A percentile compares a stretch with the other conserved stretches of the same genome.
phyloP scores from a whole-genome alignment of 1,140 invertebrate species.

The Dreissena polymorpha region DNA sequence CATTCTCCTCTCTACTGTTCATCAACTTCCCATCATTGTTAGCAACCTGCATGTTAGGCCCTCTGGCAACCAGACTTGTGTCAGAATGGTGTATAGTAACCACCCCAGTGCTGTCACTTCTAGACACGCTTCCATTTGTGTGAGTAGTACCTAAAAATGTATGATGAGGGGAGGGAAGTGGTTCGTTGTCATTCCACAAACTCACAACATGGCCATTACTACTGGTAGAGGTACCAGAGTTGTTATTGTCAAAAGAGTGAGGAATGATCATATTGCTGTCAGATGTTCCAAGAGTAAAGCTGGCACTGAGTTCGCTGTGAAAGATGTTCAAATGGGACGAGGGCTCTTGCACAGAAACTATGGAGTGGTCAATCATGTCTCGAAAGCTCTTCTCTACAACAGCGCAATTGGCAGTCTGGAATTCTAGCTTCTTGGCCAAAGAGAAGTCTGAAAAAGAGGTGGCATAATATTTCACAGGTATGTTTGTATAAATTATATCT shows the following conservation, averaged over 20 bases:
- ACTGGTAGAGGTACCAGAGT: constrained; percentile 21
- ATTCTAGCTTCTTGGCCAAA: background rate
- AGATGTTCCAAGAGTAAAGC: constrained; percentile 7
- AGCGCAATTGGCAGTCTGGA: constrained; percentile 11
- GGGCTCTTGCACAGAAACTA: background rate
- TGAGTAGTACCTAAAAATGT: background rate
- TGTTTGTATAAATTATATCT: no score
- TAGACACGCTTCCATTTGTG: constrained; percentile 31
- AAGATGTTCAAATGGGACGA: constrained; percentile 28
- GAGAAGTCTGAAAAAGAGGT: constrained; percentile 33
- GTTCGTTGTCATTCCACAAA: background rate
- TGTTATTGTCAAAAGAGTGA: constrained; percentile 43
- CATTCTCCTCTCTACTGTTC: background rate
- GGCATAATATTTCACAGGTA: no score
- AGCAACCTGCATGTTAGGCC: background rate
- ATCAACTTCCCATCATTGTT: background rate
- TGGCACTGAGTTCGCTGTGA: constrained; percentile 37
- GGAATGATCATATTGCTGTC: constrained; percentile 39
- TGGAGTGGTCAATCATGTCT: constrained; percentile 13
- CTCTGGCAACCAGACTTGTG: background rate
- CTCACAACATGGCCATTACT: constrained; percentile 13
- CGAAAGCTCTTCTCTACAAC: constrained; percentile 32
- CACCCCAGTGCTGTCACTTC: background rate
- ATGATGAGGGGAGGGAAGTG: background rate
- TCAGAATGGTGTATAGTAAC: constrained; percentile 9